Conservation (phyloP, 1,140 invertebrate species). For the Anadara kagoshimensis region DNA sequence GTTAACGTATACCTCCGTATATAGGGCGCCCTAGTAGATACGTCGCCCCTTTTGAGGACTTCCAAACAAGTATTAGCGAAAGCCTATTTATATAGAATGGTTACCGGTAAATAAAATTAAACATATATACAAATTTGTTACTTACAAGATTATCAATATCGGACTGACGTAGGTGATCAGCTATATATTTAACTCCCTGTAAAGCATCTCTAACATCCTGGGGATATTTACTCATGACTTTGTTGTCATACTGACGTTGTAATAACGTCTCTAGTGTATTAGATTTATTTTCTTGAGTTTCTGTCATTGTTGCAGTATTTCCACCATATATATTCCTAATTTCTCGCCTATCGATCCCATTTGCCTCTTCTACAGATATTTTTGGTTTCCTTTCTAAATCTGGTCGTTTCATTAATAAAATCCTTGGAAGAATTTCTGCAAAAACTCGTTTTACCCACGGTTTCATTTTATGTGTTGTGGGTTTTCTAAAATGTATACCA, state of each 20-base stretch:
- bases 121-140: conserved; percentile 1
- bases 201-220: conserved; percentile 92
- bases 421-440: conserved; percentile 70
- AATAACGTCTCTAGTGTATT: background rate
- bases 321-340: conserved; percentile 17
- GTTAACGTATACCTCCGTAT: too few relatives aligned
- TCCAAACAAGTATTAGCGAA: too few relatives aligned
- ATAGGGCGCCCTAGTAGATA: too few relatives aligned
- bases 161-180: conserved; percentile 90
- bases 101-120: background rate
- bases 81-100: background rate
- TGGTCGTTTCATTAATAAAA: conserved; percentile 71
- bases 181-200: conserved; percentile 95
- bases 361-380: conserved; percentile 85
- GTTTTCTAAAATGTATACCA: conserved; percentile 71
- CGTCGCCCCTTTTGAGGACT: too few relatives aligned
- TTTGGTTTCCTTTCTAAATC: conserved; percentile 35
- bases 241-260: background rate
- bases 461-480: conserved; percentile 72
- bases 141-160: conserved; percentile 63
- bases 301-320: background rate
- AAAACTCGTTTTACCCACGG: conserved; percentile 72
- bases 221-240: conserved; percentile 45
- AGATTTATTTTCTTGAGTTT: conserved; percentile 3
- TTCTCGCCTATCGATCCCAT: conserved; percentile 85